Percentiles rank a stretch among this genome's conserved stretches.
These are phyloP conservation scores for Mormyrus hasselquistii DNA, from an alignment of 2,797 vertebrate genomes.

Conservation along the genomic window DNA sequence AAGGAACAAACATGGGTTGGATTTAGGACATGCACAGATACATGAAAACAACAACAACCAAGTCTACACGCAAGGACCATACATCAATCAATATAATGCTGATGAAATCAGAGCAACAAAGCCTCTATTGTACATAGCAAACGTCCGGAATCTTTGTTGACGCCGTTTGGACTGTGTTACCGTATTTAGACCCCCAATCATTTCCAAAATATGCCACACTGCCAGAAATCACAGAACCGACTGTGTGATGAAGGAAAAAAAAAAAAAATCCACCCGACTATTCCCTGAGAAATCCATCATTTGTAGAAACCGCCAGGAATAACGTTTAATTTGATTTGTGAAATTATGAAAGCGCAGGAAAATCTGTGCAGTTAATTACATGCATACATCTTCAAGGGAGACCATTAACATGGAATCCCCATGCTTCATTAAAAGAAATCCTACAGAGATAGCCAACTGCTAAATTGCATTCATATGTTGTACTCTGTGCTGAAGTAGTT, in stretches of 20 bases:
- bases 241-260: background rate
- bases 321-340: background rate
- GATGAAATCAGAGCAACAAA: background rate
- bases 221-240: background rate
- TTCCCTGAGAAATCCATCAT: background rate
- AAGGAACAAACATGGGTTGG: slow-evolving; percentile 34
- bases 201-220: background rate
- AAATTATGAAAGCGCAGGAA: slow-evolving; percentile 1
- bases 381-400: slow-evolving; percentile 10
- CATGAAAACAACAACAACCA: background rate
- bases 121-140: background rate
- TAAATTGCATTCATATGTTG: background rate
- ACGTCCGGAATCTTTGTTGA: background rate
- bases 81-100: background rate
- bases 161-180: background rate
- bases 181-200: background rate
- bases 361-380: slow-evolving; percentile 3
- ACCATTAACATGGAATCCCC: background rate
- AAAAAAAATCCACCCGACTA: background rate
- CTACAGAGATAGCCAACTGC: background rate
- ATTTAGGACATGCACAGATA: background rate
- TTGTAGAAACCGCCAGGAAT: background rate
- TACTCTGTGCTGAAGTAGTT: background rate
- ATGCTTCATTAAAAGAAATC: background rate
- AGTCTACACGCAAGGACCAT: background rate